These are phyloP conservation scores for Leucoma salicis DNA, from an alignment of 2,888 invertebrate genomes.

Conservation along the genomic window DNA sequence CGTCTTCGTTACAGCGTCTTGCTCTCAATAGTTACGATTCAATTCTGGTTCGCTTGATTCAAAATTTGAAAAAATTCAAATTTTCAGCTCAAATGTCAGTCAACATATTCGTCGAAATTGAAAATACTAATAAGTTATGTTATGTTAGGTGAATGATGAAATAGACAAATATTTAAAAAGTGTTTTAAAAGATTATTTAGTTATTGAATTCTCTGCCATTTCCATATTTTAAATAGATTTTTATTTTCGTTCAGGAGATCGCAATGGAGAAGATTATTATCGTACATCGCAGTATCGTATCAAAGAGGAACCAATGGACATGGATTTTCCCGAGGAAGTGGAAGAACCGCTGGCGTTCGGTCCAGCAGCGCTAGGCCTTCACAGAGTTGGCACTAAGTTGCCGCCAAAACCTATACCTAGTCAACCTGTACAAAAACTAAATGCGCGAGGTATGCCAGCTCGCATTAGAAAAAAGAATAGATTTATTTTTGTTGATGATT, in stretches of 20 bases:
- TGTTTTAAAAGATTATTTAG: neutral
- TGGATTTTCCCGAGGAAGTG: slow-evolving; percentile 85
- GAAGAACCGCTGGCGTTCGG: slow-evolving; percentile 88
- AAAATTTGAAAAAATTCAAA: slow-evolving; percentile 82
- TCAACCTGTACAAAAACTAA: slow-evolving; percentile 90
- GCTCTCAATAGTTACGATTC: slow-evolving; percentile 24
- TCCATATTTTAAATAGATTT: slow-evolving; percentile 11
- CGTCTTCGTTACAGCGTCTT: slow-evolving; percentile 13
- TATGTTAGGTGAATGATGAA: neutral
- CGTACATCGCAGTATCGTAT: slow-evolving; percentile 58
- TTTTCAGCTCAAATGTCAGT: slow-evolving; percentile 65
- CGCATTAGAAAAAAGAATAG: slow-evolving; percentile 94
- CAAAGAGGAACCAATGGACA: slow-evolving; percentile 84
- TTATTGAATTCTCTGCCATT: neutral
- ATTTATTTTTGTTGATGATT: slow-evolving; percentile 94
- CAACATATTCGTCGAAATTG: slow-evolving; percentile 37
- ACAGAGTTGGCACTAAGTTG: slow-evolving; percentile 89
- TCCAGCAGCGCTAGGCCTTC: slow-evolving; percentile 90
- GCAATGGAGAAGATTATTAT: slow-evolving; percentile 52
- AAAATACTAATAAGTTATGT: neutral
- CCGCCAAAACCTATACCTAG: slow-evolving; percentile 87
- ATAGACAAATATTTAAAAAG: neutral
- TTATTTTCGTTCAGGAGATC: slow-evolving; percentile 52
- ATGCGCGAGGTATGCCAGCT: slow-evolving; percentile 94
- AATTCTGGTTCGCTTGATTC: slow-evolving; percentile 60